phyloP scores from a whole-genome alignment of 2,888 invertebrate species.

The Lysandra coridon region DNA sequence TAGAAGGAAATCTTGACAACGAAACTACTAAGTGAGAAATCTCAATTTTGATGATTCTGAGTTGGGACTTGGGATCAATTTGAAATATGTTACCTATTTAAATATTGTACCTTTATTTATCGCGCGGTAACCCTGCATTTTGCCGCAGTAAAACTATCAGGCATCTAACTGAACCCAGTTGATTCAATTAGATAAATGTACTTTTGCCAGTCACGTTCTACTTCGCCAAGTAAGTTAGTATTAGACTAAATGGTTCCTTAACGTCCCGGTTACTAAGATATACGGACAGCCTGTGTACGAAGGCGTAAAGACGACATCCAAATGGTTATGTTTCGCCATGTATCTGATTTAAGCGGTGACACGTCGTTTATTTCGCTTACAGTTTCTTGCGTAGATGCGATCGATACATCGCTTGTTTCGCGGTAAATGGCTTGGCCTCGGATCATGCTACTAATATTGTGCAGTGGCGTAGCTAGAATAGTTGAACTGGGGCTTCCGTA shows the following conservation, averaged over 20 bases:
- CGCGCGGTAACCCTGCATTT: not conserved
- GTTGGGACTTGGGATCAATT: no score
- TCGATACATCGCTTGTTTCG: conserved; percentile 54
- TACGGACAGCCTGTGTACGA: conserved; percentile 47
- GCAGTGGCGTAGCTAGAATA: not conserved
- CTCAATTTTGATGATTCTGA: no score
- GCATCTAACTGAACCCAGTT: not conserved
- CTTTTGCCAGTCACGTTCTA: not conserved
- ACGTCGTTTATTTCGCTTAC: conserved; percentile 67
- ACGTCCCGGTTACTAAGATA: conserved; percentile 34
- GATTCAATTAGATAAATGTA: not conserved
- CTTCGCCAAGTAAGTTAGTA: conserved; percentile 19
- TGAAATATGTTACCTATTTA: no score
- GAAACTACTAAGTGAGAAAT: no score
- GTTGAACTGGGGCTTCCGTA: not conserved
- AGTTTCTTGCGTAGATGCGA: conserved; percentile 57
- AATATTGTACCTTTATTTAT: not conserved
- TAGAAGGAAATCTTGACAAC: no score
- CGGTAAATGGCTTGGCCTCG: conserved; percentile 29
- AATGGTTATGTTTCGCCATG: conserved; percentile 73
- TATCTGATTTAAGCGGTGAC: conserved; percentile 73
- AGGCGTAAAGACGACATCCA: conserved; percentile 69
- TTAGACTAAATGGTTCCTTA: conserved; percentile 33
- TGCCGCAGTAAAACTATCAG: not conserved
- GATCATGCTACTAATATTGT: not conserved